phyloP scores from a whole-genome alignment of 1,140 invertebrate species.

The Heterodera schachtii region DNA sequence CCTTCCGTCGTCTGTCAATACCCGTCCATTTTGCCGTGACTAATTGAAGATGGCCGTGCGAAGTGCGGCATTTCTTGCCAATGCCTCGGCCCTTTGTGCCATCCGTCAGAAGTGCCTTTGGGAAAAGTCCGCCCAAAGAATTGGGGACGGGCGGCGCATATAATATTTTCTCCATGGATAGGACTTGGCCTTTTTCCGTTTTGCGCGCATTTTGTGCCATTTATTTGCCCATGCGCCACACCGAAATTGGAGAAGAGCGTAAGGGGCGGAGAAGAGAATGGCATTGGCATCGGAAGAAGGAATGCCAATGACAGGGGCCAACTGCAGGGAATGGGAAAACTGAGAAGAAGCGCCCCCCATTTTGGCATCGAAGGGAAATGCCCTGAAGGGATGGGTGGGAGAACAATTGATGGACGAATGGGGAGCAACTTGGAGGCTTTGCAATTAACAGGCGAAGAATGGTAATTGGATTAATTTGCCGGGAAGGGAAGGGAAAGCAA shows the following conservation, averaged over 20 bases:
- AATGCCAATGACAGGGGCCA: too few relatives aligned
- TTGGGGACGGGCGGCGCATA: not conserved
- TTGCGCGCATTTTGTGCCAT: constrained; percentile 16
- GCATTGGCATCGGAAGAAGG: not conserved
- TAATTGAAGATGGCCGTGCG: constrained; percentile 8
- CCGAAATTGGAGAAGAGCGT: constrained; percentile 3
- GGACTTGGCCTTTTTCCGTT: not conserved
- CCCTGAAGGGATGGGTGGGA: not conserved
- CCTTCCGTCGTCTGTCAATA: too few relatives aligned
- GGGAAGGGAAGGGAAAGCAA: not conserved
- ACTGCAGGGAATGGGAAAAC: not conserved
- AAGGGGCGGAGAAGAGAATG: not conserved
- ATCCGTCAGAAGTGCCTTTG: not conserved
- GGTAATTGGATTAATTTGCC: not conserved
- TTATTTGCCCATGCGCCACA: not conserved
- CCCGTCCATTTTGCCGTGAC: constrained; percentile 1
- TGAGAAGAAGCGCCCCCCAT: not conserved
- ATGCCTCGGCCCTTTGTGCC: not conserved
- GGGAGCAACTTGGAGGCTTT: not conserved
- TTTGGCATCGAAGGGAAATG: not conserved
- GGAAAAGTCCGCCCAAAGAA: not conserved
- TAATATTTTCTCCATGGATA: not conserved
- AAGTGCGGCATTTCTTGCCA: not conserved
- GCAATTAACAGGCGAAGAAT: not conserved
- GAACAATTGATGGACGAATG: not conserved